Base-by-base conservation (phyloP, 2,113 vertebrate genomes). In the Microcebus lehilahytsara region DNA sequence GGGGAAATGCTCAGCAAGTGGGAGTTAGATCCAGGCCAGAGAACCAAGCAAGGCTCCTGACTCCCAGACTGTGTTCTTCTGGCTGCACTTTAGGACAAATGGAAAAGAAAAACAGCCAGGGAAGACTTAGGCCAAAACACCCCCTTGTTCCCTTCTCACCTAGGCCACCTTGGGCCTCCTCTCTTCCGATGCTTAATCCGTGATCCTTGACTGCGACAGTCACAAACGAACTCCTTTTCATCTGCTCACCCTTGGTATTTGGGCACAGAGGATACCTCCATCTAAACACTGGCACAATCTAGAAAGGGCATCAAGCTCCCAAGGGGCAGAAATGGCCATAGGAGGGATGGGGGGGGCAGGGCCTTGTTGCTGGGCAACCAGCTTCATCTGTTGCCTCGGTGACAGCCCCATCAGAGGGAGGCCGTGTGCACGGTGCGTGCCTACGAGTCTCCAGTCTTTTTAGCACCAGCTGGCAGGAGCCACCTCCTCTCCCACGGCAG, bases 301-400 rank as follows among this genome's bases (percentile, higher is more conserved):
- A 86, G 74, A 87, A 87, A 83, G 78, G 67, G 20, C 25, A 20
- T n/a, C 72, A 58, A 40, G 51, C 67, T 88, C 93, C 83, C 62
- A 66, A 77, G 81, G 96, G 96, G 92, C 89, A 97, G 56, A 95
- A 71, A 83, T 84, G 89, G 85, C 83, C 91, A 53, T 49, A 37
- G 89, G 91, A 91, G 78, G 81, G 58, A 88, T 85, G 32, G 49
- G 34, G 37, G 77, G 67, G 85, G 80, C 42, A 96, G 87, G 81
- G 78, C 42, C 58, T 64, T 67, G 86, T 97, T 98, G 96, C 97
- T 89, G 53, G 89, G 97, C 92, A 97, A 96, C 97, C 83, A 86
- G 60, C 79, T 88, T 95, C 91, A 34, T 91, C 93, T 69, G 96
- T 97, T 97, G 95, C 96, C 97, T 91, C 14, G 42, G 93, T 89